Evolutionary conservation across 2,113 vertebrate genomes (phyloP), one percentile per base, ranked within the genome.

Genomic region (Jaculus jaculus): DNA sequence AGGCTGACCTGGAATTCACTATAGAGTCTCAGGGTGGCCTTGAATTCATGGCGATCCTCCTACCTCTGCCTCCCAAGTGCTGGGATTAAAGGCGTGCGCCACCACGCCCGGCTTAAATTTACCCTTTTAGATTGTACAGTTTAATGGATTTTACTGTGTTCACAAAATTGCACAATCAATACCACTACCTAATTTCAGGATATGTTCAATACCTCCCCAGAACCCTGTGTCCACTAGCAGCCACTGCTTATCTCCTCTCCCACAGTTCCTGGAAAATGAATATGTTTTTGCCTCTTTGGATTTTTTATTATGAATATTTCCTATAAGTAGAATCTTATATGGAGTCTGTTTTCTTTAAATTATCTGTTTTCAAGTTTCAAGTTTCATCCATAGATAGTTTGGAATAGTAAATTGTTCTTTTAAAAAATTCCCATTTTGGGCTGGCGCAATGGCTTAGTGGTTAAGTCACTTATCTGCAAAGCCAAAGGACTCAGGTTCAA

Each of bases 311-410:
- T 28, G 61, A 32, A 60, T 0, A 2, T 34, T 63, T 74, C 12
- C 1, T 17, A 23, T 37, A 20, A 37, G 0, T 0, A 17, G 17
- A n/a, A 37, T 66, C 34, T 5, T 7, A 34, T 2, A 17, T 71
- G n/a, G 26, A 16, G 37, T 32, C 65, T 34, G 11, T 8, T 78
- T 81, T 84, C 83, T 81, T 72, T 80, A 30, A 4, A 16, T 72
- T 20, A 78, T 72, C 3, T 51, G 21, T 60, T 84, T 51, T 82
- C 80, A n/a, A n/a, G n/a, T n/a, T n/a, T n/a, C n/a, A 54, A 63
- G 51, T 23, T 23, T 80, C 34, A 17, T 30, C 6, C 6, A 1
- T 18, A 20, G 21, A 1, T 18, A 20, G 23, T 66, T 39, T 5
- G 42, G 51, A 6, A 10, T 13, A 23, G 8, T 4, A 2, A 32